Evolutionary conservation across 2,113 vertebrate species (phyloP).

Genomic region (Rhea pennata): DNA sequence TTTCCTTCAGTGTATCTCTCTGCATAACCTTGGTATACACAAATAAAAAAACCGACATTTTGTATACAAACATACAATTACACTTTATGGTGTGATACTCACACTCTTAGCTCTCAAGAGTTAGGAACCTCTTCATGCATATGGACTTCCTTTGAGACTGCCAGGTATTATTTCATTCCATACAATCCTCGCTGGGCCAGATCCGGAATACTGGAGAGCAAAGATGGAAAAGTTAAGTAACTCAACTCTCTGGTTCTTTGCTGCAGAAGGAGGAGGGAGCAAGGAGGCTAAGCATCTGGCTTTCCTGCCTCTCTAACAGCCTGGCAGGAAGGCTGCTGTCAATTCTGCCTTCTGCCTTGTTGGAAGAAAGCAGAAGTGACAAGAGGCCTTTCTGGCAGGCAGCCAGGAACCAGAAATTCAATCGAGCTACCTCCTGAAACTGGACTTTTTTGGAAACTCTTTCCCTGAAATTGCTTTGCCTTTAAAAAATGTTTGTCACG

Average conservation of each 20-base stretch:
- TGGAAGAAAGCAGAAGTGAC: constrained; percentile 70
- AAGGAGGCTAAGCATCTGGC: constrained; percentile 65
- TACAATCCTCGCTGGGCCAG: not conserved
- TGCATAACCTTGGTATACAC: not conserved
- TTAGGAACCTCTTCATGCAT: not conserved
- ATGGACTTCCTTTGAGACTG: rapidly evolving
- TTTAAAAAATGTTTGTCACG: not conserved
- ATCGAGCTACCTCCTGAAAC: constrained; percentile 49
- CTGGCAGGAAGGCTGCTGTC: constrained; percentile 66
- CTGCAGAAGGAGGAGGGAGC: constrained; percentile 8
- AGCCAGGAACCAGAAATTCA: constrained; percentile 67
- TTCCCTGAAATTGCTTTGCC: constrained; percentile 37
- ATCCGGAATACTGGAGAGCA: not conserved
- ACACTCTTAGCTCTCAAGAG: not conserved
- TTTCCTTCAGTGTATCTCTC: not conserved
- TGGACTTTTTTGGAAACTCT: constrained; percentile 44
- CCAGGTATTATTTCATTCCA: not conserved
- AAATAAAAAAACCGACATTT: not conserved
- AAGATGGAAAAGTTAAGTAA: constrained; percentile 45
- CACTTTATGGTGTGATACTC: not conserved
- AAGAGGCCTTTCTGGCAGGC: constrained; percentile 65
- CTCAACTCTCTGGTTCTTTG: not conserved
- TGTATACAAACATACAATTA: not conserved
- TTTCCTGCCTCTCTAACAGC: constrained; percentile 41
- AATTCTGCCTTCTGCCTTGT: constrained; percentile 65